These are phyloP conservation scores for Mormyrus lacerda DNA, from an alignment of 2,113 vertebrate species.

Conservation along the genomic window DNA sequence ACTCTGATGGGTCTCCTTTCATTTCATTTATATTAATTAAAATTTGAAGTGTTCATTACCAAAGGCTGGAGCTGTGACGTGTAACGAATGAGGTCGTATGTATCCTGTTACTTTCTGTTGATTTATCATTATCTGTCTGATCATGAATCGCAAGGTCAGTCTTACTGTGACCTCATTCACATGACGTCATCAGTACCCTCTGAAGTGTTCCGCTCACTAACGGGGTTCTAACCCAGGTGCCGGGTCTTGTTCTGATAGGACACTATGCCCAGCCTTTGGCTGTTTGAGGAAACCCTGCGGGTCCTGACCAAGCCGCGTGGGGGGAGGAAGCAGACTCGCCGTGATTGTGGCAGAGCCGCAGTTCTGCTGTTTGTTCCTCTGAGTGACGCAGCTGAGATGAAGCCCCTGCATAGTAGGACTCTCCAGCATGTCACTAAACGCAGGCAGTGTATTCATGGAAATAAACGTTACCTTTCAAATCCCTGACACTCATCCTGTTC, in stretches of 20 bases:
- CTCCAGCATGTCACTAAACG: slow-evolving; percentile 13
- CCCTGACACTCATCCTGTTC: neutral
- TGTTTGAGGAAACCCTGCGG: neutral
- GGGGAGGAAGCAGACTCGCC: neutral
- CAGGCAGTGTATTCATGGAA: slow-evolving; percentile 18
- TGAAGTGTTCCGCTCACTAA: neutral
- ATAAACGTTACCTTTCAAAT: slow-evolving; percentile 22
- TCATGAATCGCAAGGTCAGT: neutral
- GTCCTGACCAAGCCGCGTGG: neutral
- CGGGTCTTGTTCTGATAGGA: neutral
- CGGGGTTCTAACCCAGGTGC: neutral
- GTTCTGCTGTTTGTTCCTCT: neutral
- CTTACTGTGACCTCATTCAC: neutral
- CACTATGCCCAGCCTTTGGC: neutral
- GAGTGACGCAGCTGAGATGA: neutral
- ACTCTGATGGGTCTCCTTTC: neutral
- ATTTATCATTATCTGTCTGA: neutral
- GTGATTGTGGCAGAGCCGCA: neutral
- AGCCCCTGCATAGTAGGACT: neutral
- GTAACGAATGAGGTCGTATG: neutral
- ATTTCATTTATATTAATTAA: neutral
- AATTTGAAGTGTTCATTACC: neutral
- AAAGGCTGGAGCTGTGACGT: neutral
- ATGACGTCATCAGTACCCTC: neutral
- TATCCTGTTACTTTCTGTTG: neutral